Evolutionary conservation across 2,113 vertebrate species (phyloP).

Genomic region (Gallinago jamesoni): DNA sequence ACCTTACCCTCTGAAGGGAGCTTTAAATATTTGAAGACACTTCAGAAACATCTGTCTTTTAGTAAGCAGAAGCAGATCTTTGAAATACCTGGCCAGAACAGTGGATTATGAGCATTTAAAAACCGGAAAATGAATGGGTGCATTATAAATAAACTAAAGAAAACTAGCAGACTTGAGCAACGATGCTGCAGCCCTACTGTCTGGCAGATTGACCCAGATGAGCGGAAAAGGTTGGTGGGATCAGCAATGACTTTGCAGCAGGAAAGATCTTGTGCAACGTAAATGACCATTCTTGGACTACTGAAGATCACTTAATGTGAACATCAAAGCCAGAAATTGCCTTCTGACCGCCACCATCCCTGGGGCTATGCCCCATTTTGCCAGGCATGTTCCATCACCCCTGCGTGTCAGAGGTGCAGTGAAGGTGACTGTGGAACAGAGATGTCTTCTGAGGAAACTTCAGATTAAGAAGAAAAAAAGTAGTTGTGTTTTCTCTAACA

Average conservation of each 20-base stretch:
- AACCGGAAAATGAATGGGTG: background rate
- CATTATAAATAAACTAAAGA: no score
- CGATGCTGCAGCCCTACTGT: background rate
- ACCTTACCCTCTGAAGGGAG: background rate
- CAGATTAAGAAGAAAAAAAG: background rate
- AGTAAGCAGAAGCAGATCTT: background rate
- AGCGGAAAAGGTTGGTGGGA: background rate
- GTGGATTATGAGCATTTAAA: background rate
- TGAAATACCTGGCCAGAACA: background rate
- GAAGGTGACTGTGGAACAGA: background rate
- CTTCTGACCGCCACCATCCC: background rate
- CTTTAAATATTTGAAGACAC: background rate
- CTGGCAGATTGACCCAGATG: background rate
- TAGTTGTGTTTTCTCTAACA: background rate
- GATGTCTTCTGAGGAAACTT: background rate
- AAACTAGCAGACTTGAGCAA: background rate
- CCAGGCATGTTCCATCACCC: background rate
- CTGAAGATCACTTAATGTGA: background rate
- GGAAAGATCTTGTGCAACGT: background rate
- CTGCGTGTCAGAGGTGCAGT: background rate
- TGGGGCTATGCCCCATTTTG: background rate
- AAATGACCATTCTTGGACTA: fast-evolving
- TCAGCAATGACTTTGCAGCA: background rate
- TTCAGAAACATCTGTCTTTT: background rate
- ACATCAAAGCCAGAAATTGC: background rate